Percentiles rank a stretch among this genome's conserved stretches.
Conservation (phyloP, 1,140 invertebrate species). For the Harlomillsia oculata region DNA sequence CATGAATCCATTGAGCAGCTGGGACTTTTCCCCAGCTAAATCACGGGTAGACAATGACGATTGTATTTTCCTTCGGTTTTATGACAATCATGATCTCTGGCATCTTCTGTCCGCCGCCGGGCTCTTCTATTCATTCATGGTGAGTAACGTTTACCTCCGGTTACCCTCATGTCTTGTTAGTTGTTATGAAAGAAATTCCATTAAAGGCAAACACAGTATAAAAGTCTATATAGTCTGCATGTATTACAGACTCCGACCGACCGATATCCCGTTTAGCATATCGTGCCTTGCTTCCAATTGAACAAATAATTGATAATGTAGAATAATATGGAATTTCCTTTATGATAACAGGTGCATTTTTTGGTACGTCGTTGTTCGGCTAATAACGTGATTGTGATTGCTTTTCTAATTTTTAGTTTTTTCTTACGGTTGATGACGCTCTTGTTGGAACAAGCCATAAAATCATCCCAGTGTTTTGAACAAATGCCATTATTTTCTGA, state of each 20-base stretch:
- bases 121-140: constrained; percentile 31
- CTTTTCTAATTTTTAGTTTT: neutral
- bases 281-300: no score
- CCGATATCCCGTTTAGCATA: no score
- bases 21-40: constrained; percentile 30
- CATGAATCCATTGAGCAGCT: constrained; percentile 12
- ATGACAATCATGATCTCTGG: constrained; percentile 33
- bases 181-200: neutral
- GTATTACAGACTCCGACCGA: no score
- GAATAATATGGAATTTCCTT: no score
- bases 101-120: constrained; percentile 28
- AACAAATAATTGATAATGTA: no score
- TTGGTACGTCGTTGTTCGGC: no score
- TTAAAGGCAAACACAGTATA: neutral
- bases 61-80: constrained; percentile 24
- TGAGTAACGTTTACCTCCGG: neutral
- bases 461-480: constrained; percentile 31
- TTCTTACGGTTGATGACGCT: constrained; percentile 32
- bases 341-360: neutral
- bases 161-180: neutral
- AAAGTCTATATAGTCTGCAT: no score
- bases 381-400: neutral
- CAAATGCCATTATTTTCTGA: neutral
- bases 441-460: constrained; percentile 18
- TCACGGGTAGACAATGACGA: constrained; percentile 24